phyloP scores from a whole-genome alignment of 2,113 vertebrate species.

The Propithecus coquereli region DNA sequence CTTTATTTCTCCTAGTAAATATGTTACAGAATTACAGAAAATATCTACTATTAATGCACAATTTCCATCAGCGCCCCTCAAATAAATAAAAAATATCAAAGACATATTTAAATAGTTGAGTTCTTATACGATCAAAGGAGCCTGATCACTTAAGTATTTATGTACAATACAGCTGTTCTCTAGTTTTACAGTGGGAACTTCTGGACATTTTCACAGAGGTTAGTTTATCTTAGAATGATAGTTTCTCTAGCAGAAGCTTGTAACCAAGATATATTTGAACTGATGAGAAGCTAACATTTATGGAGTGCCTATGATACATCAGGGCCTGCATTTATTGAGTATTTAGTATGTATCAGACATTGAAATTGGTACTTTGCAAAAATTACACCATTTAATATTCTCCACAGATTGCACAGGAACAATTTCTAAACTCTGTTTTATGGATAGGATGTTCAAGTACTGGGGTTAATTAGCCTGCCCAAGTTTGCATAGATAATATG shows the following conservation, averaged over 20 bases:
- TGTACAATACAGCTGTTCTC: not conserved
- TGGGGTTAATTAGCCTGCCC: not conserved
- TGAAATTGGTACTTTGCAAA: not conserved
- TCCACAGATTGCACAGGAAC: not conserved
- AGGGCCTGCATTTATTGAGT: not conserved
- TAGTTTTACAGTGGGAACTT: not conserved
- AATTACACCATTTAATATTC: not conserved
- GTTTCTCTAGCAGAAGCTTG: not conserved
- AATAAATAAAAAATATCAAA: not conserved
- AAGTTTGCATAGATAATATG: not conserved
- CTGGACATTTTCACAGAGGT: not conserved
- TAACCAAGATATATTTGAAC: not conserved
- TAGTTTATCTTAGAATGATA: not conserved
- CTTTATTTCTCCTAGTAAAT: conserved; percentile 2
- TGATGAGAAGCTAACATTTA: not conserved
- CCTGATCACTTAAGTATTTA: not conserved
- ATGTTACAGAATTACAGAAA: not conserved
- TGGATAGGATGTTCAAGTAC: not conserved
- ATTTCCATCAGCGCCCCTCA: not conserved
- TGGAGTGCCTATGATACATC: not conserved
- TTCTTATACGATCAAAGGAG: not conserved
- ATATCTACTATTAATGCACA: not conserved
- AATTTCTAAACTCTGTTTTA: not conserved
- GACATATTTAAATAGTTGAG: not conserved
- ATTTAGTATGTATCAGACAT: not conserved